A percentile compares a stretch with the other conserved stretches of the same genome.
These are phyloP conservation scores for Crotophaga sulcirostris DNA, from an alignment of 2,113 vertebrate genomes.

Conservation along the genomic window DNA sequence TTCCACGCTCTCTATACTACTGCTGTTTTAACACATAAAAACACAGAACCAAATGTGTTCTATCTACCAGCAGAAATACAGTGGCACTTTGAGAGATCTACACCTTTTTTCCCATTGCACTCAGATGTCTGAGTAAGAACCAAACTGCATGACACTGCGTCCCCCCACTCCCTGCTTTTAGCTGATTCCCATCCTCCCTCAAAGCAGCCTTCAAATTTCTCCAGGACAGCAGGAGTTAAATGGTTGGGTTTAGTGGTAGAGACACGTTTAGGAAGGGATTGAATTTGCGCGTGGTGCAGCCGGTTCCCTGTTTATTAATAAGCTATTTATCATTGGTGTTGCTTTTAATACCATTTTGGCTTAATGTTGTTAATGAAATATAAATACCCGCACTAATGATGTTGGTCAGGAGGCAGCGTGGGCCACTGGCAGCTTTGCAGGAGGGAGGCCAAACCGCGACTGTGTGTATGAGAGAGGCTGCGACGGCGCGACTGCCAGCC, in stretches of 20 bases:
- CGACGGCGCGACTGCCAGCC: conserved; percentile 6
- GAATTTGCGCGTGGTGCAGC: conserved; percentile 61
- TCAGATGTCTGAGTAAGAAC: neutral
- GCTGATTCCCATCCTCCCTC: neutral
- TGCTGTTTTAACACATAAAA: neutral
- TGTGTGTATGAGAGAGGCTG: conserved; percentile 23
- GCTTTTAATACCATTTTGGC: conserved; percentile 86
- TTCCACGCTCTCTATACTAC: neutral
- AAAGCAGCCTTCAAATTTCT: neutral
- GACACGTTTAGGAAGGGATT: conserved; percentile 55
- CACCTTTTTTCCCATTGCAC: neutral
- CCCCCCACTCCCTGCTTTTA: neutral
- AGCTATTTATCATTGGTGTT: conserved; percentile 85
- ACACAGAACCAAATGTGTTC: neutral
- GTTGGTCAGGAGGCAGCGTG: conserved; percentile 82
- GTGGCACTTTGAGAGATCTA: neutral
- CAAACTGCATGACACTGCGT: neutral
- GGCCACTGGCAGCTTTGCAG: conserved; percentile 76
- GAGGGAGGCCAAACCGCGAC: conserved; percentile 71
- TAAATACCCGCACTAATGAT: conserved; percentile 85
- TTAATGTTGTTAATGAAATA: conserved; percentile 88
- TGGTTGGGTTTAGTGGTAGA: conserved; percentile 45
- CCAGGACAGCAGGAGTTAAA: conserved; percentile 70
- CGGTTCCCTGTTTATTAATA: conserved; percentile 83
- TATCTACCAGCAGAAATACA: neutral